A percentile compares a stretch with the other conserved stretches of the same genome.
Conservation (phyloP, 92 coral and sea anemone genomes). For the Paragorgia papillata region DNA sequence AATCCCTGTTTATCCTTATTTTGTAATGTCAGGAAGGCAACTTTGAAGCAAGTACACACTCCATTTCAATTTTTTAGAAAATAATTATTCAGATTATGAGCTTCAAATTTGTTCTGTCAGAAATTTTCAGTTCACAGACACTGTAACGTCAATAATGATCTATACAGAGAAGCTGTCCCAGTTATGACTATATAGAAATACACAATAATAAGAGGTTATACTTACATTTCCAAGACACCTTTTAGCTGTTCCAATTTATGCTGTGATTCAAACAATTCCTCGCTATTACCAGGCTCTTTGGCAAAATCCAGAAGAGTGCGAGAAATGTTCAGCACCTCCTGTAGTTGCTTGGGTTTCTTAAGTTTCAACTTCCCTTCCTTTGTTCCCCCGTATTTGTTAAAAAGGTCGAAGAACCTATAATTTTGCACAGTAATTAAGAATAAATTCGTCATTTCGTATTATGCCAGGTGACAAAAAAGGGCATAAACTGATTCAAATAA, state of each 20-base stretch:
- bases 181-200: too few species aligned
- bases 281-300: constrained; percentile 39
- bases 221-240: constrained; percentile 96
- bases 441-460: not conserved
- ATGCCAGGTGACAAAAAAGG: too few species aligned
- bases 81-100: too few species aligned
- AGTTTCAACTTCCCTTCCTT: constrained; percentile 84
- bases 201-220: not conserved
- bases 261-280: constrained; percentile 70
- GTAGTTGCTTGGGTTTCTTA: constrained; percentile 87
- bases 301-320: constrained; percentile 71
- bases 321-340: constrained; percentile 86
- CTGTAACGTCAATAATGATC: too few species aligned
- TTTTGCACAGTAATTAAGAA: not conserved
- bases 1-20: too few species aligned
- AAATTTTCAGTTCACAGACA: too few species aligned
- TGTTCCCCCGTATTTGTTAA: constrained; percentile 71
- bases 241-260: constrained; percentile 83
- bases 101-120: too few species aligned
- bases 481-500: too few species aligned
- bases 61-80: too few species aligned
- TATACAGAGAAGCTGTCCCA: too few species aligned
- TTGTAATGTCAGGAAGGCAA: too few species aligned
- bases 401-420: constrained; percentile 80
- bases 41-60: too few species aligned